phyloP scores from a whole-genome alignment of 2,888 invertebrate species.

The Drosophila colorata region DNA sequence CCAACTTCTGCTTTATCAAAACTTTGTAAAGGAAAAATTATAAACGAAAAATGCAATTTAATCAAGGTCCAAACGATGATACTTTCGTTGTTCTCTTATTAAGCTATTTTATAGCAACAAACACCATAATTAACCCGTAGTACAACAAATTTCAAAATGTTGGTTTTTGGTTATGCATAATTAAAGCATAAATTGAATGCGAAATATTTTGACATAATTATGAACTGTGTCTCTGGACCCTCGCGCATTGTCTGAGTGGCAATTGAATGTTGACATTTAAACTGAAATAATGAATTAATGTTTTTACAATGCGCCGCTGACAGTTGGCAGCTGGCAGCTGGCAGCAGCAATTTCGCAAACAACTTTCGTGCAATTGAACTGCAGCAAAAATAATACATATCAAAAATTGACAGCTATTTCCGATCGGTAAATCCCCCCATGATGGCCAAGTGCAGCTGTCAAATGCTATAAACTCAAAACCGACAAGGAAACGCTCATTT shows the following conservation, averaged over 20 bases:
- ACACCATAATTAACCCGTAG: slow-evolving; percentile 18
- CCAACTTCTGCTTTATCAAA: no score
- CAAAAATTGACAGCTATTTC: slow-evolving; percentile 10
- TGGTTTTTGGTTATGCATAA: slow-evolving; percentile 20
- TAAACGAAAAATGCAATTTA: no score
- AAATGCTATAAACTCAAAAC: slow-evolving; percentile 41
- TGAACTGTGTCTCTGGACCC: slow-evolving; percentile 30
- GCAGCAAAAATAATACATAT: neutral
- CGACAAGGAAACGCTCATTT: slow-evolving; percentile 35
- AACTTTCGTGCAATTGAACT: slow-evolving; percentile 46
- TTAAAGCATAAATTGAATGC: slow-evolving; percentile 36
- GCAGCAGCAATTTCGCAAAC: slow-evolving; percentile 18
- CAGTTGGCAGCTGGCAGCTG: slow-evolving; percentile 41
- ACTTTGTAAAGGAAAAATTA: no score
- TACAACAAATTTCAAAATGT: neutral
- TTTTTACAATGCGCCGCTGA: slow-evolving; percentile 29
- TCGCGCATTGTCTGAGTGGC: slow-evolving; percentile 35
- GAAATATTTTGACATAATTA: slow-evolving; percentile 46
- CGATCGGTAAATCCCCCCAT: slow-evolving; percentile 20
- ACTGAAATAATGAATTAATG: slow-evolving; percentile 57
- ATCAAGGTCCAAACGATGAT: neutral
- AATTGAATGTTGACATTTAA: slow-evolving; percentile 33
- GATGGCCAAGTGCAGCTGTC: slow-evolving; percentile 50
- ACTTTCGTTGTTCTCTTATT: neutral
- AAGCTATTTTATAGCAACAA: neutral